Conservation (phyloP, 2,797 vertebrate genomes). For the Cuniculus paca region DNA sequence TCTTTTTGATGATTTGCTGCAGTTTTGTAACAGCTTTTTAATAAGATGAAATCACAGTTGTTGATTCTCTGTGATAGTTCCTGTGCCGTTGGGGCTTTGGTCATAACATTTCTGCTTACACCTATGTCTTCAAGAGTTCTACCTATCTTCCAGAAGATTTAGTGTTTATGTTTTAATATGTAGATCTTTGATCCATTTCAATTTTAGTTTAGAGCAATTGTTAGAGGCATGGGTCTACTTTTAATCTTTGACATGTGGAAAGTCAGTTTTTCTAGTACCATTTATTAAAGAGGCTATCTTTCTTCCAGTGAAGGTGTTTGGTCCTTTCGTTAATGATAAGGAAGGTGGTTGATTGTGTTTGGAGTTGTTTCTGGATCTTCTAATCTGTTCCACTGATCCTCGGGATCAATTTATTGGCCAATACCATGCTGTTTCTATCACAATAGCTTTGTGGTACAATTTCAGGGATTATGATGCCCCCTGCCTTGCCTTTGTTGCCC, state of each 20-base stretch:
- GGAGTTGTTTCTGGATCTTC: background rate
- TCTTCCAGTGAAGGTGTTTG: background rate
- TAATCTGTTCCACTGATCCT: background rate
- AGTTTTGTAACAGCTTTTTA: background rate
- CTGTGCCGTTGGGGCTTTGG: background rate
- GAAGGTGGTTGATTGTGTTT: background rate
- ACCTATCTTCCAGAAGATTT: background rate
- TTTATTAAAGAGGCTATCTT: background rate
- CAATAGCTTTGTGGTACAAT: background rate
- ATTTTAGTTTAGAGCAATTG: background rate
- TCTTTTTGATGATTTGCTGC: no score
- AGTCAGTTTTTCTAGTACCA: background rate
- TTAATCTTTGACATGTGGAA: background rate
- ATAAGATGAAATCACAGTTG: background rate
- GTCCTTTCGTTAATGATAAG: background rate
- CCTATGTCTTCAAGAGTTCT: background rate
- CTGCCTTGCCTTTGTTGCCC: background rate
- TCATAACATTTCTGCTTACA: background rate
- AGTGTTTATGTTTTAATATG: background rate
- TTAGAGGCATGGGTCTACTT: background rate
- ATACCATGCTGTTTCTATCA: background rate
- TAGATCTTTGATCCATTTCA: background rate
- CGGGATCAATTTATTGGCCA: background rate
- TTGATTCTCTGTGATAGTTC: background rate
- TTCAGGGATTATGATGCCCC: background rate